A percentile compares a stretch with the other conserved stretches of the same genome.
Conservation (phyloP, 2,888 invertebrate genomes). For the Gordius sp. region DNA sequence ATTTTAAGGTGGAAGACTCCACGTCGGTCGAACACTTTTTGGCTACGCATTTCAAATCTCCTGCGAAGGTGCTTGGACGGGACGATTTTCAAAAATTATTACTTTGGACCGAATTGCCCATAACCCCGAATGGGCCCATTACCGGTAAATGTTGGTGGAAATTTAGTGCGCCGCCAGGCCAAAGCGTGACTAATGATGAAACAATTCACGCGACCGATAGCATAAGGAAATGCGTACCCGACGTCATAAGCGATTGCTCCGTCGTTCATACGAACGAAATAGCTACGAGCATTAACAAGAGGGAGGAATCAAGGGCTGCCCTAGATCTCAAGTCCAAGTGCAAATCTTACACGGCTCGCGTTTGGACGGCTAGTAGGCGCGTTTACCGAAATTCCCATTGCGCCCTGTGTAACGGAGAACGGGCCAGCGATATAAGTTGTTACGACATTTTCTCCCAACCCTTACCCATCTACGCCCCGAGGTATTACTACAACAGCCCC, state of each 20-base stretch:
- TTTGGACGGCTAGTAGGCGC: background rate
- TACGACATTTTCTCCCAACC: constrained; percentile 7
- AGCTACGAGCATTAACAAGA: background rate
- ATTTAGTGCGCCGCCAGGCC: background rate
- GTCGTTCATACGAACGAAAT: background rate
- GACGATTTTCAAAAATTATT: too few relatives aligned
- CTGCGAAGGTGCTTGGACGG: too few relatives aligned
- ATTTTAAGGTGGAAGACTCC: too few relatives aligned
- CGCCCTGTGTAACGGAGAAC: background rate
- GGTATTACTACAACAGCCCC: background rate
- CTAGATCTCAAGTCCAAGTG: background rate
- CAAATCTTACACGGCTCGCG: background rate
- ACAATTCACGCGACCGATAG: background rate
- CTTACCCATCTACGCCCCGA: background rate
- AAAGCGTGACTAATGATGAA: background rate
- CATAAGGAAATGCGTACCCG: background rate
- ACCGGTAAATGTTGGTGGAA: constrained; percentile 15
- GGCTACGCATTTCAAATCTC: too few relatives aligned
- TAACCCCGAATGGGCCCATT: too few relatives aligned
- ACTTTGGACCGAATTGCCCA: too few relatives aligned
- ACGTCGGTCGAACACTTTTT: too few relatives aligned
- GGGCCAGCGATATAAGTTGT: background rate
- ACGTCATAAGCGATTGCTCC: background rate
- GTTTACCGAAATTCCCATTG: constrained; percentile 10
- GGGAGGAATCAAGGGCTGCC: too few relatives aligned